These are phyloP conservation scores for Oreocharis arfaki DNA, from an alignment of 2,113 vertebrate genomes.

Conservation along the genomic window DNA sequence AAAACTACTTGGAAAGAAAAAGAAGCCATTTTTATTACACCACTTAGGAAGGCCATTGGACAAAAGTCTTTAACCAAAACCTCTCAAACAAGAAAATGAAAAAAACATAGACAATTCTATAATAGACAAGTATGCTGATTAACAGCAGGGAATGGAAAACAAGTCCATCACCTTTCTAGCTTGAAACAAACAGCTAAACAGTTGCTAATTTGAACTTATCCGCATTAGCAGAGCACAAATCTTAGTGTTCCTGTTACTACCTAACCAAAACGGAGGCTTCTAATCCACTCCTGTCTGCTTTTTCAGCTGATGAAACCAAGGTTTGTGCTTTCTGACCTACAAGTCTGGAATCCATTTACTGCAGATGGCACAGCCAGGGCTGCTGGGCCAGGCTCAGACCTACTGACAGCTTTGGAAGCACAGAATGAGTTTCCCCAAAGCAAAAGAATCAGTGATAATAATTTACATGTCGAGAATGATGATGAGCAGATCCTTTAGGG, in stretches of 20 bases:
- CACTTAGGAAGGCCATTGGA: neutral
- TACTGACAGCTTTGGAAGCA: neutral
- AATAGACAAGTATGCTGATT: neutral
- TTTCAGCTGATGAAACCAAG: neutral
- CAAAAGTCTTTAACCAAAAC: neutral
- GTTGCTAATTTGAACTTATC: neutral
- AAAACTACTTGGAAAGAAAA: neutral
- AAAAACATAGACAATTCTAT: neutral
- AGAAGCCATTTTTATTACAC: neutral
- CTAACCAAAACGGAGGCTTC: neutral
- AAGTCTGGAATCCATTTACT: neutral
- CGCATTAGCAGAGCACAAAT: neutral
- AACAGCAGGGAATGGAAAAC: neutral
- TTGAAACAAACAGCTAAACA: neutral
- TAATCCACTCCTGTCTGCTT: neutral
- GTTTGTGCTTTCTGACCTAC: neutral
- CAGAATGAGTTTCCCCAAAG: neutral
- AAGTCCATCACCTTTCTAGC: neutral
- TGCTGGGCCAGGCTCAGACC: neutral
- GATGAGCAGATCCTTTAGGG: neutral
- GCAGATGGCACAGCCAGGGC: neutral
- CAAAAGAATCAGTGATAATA: neutral
- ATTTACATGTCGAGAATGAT: neutral
- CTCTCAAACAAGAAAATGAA: neutral
- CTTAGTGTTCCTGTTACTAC: neutral